Evolutionary conservation across 1,140 invertebrate species (phyloP), one percentile per base, ranked within the genome.

Genomic region (Littorina saxatilis): DNA sequence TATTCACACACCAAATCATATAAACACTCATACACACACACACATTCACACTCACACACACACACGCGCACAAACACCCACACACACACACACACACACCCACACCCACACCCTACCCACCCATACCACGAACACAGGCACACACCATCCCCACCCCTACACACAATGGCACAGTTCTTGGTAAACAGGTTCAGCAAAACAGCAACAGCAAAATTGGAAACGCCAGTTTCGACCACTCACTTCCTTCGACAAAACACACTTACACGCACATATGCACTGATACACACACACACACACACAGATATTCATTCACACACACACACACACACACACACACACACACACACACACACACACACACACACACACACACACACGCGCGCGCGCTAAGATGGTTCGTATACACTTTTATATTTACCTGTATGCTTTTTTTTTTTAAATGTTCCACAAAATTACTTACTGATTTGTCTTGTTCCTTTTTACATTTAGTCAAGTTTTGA

Each of bases 1-100:
- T 32, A 68, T 32, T 1, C 27, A 35, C 27, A 0, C 63, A 68
- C 27, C 0, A 11, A 68, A 11, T 13, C 27, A 35, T 32, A 68
- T 32, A 35, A 11, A 35, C 63, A 35, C 63, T 35, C 63, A 5
- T n/a, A 35, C 63, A 68, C 63, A 32, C 63, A 35, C 63, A 68
- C 32, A 63, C 61, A 63, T n/a, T 23, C 61, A 32, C 61, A 32
- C 61, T 11, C 61, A 32, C 61, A 23, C 50, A 52, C 50, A 52
- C 50, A 52, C 50, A 52, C 50, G 23, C 50, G 23, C 50, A 52
- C 50, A 52, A n/a, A n/a, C n/a, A n/a, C n/a, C n/a, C n/a, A n/a
- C 58, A 63, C 58, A 27, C 58, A 63, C 58, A 63, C 58, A 63
- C 58, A 63, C 58, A 63, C 58, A 63, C 58, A 63, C 58, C 9